Evolutionary conservation across 2,888 invertebrate genomes (phyloP).

Genomic region (Melolontha melolontha): DNA sequence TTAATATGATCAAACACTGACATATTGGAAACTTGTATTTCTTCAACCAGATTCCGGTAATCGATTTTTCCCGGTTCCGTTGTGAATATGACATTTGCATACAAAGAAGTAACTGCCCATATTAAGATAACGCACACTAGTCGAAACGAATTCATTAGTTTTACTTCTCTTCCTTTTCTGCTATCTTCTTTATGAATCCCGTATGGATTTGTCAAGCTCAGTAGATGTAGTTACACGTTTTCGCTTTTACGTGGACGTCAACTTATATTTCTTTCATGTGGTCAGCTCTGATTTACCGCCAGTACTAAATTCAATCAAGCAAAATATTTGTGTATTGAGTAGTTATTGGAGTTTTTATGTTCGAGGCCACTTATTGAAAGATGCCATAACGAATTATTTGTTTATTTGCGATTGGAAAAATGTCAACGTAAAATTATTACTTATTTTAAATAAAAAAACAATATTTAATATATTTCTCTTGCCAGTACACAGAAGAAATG

Average conservation of each 20-base stretch:
- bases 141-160: constrained; percentile 9
- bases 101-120: constrained; percentile 14
- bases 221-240: constrained; percentile 4
- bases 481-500: too few relatives aligned
- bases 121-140: constrained; percentile 5
- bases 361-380: neutral
- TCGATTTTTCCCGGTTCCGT: constrained; percentile 27
- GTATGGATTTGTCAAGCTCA: neutral
- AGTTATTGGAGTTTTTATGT: constrained; percentile 12
- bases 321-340: constrained; percentile 10
- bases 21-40: constrained; percentile 21
- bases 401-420: neutral
- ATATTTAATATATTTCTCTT: too few relatives aligned
- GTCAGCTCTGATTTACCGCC: neutral
- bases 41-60: constrained; percentile 14
- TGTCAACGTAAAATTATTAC: too few relatives aligned
- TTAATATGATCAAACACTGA: constrained; percentile 27
- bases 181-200: constrained; percentile 13
- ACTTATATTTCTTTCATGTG: neutral
- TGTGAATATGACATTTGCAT: constrained; percentile 3
- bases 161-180: constrained; percentile 2
- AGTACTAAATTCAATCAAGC: constrained; percentile 21
- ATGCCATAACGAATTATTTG: constrained; percentile 12
- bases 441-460: too few relatives aligned
- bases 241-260: constrained; percentile 12